Evolutionary conservation across 2,113 vertebrate species (phyloP).

Genomic region (Sphaerodactylus townsendi): DNA sequence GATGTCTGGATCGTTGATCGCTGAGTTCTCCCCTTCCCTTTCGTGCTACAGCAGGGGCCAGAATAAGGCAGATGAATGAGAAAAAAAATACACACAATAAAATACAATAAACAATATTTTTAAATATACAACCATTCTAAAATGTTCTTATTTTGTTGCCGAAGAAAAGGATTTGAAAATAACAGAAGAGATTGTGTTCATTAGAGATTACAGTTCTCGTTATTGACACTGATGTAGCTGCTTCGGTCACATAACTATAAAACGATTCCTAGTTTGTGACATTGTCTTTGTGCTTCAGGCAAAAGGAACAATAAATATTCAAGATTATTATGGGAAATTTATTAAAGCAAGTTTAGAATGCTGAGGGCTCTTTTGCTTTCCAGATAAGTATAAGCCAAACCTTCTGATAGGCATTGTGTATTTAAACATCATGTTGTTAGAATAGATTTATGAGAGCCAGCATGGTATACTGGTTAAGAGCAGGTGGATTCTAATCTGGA

Average conservation of each 20-base stretch:
- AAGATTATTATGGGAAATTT: background rate
- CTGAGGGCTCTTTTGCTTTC: too few relatives aligned
- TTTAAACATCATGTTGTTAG: too few relatives aligned
- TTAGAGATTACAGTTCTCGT: slow-evolving; percentile 6
- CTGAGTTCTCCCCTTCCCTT: slow-evolving; percentile 20
- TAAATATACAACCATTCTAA: slow-evolving; percentile 50
- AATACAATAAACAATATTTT: slow-evolving; percentile 32
- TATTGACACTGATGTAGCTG: background rate
- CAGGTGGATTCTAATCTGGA: too few relatives aligned
- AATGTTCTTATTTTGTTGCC: slow-evolving; percentile 56
- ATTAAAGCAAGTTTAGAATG: background rate
- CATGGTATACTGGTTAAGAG: too few relatives aligned
- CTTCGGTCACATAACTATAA: background rate
- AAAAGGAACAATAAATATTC: background rate
- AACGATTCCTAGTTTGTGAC: background rate
- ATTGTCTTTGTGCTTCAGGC: background rate
- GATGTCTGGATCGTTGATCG: slow-evolving; percentile 61
- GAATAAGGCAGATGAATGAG: slow-evolving; percentile 38
- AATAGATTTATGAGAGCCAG: too few relatives aligned
- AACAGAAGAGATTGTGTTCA: too few relatives aligned
- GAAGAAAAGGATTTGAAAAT: slow-evolving; percentile 31
- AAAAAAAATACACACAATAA: slow-evolving; percentile 30
- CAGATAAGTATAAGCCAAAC: too few relatives aligned
- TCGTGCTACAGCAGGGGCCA: background rate
- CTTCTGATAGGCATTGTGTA: too few relatives aligned